phyloP scores from a whole-genome alignment of 2,797 vertebrate genomes.

The Chelonia mydas region DNA sequence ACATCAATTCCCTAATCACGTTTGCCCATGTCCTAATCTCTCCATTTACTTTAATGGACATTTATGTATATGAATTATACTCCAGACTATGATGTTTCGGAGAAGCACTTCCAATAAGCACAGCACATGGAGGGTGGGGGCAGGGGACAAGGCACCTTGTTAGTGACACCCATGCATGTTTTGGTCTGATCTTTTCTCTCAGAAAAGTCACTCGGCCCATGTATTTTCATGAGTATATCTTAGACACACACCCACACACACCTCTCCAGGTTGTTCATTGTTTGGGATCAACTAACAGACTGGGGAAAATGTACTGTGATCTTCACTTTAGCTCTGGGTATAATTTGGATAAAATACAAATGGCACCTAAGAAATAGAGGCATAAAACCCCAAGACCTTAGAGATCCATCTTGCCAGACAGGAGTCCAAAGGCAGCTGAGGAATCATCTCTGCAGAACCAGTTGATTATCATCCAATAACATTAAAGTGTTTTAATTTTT shows the following conservation, averaged over 20 bases:
- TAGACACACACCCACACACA: neutral
- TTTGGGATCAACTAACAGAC: accelerated
- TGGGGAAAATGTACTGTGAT: neutral
- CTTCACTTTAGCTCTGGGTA: neutral
- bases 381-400: neutral
- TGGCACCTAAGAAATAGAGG: accelerated
- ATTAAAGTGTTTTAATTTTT: neutral
- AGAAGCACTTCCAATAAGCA: neutral
- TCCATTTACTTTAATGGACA: neutral
- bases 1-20: neutral
- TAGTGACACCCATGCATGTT: accelerated
- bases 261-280: accelerated
- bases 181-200: neutral
- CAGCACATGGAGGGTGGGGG: accelerated
- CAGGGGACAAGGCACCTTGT: accelerated
- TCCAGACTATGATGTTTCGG: accelerated
- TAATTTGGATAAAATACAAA: neutral
- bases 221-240: accelerated
- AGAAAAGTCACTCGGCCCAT: neutral
- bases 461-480: neutral
- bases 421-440: neutral
- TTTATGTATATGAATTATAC: neutral
- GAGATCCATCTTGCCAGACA: neutral
- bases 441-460: neutral
- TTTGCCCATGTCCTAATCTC: neutral